Base-by-base conservation (phyloP, 1,140 invertebrate species). In the Anastatus disparis region DNA sequence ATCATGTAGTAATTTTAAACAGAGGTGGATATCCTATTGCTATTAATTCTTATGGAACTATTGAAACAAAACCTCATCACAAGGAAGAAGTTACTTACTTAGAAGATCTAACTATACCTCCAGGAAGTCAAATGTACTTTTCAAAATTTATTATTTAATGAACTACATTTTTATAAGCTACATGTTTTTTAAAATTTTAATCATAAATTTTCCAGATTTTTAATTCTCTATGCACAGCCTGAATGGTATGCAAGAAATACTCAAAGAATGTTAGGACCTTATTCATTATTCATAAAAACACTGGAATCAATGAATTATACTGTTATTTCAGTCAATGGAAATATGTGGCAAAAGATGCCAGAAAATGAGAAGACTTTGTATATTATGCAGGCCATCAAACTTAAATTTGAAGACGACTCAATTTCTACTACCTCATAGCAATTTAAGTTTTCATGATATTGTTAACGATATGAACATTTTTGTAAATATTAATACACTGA, bases 341-440 rank as follows among this genome's bases (percentile, higher is more conserved):
- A 71, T 27, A 75, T 71, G 38, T 89, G 87, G 88, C 53, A 71
- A 7, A 71, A 77, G 10, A 61, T 89, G 15, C 58, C 76, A 4
- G 79, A 87, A 48, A 77, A 86, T 68, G 85, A 88, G 80, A 87
- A 83, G 74, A 81, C 87, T 71, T 84, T 83, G 0, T 88, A 86
- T 66, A 74, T 89, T 26, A 82, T 88, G 78, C 82, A 86, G 78
- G 74, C 76, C 52, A 82, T 86, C 62, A 82, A 80, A 73, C 68
- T 76, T 48, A 83, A 81, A 52, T 75, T 70, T 53, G 66, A 75
- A 26, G 52, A 77, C 38, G 31, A 40, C 56, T 66, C 71, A 65
- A 55, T 74, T n/a, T 72, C 53, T 52, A 67, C 13, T 40, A 64
- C 50, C 26, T 22, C 48, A 52, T 58, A 52, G 40, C n/a, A 42